These are phyloP conservation scores for Drosophila arawakana DNA, from an alignment of 1,140 invertebrate genomes.

Conservation along the genomic window DNA sequence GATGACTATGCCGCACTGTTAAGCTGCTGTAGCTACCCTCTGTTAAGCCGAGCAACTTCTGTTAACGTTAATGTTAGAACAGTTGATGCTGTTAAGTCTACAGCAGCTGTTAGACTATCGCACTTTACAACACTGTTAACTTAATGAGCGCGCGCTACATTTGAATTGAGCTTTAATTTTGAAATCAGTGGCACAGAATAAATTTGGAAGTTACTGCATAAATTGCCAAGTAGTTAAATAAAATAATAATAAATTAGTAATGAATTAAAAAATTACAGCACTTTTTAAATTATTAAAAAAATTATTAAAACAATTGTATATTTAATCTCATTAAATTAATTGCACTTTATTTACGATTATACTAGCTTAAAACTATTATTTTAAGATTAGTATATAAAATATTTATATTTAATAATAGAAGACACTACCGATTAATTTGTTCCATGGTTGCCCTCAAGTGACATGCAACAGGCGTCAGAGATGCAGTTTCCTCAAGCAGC, in stretches of 20 bases:
- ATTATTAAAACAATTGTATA: not conserved
- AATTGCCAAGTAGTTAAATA: no score
- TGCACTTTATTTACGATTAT: constrained; percentile 62
- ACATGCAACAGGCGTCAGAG: constrained; percentile 11
- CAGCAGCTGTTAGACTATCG: constrained; percentile 1
- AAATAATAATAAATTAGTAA: no score
- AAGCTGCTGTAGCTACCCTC: not conserved
- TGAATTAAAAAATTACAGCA: no score
- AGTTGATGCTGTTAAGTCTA: constrained; percentile 1
- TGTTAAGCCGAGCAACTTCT: not conserved
- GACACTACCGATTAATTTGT: constrained; percentile 61
- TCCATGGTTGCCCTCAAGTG: constrained; percentile 40
- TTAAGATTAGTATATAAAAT: not conserved
- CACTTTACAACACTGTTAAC: constrained; percentile 9
- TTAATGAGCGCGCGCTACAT: not conserved
- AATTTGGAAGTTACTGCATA: no score
- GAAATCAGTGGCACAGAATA: no score
- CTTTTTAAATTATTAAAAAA: no score
- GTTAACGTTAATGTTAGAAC: constrained; percentile 3
- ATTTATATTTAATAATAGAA: constrained; percentile 30
- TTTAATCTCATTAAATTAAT: constrained; percentile 46
- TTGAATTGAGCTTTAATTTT: not conserved
- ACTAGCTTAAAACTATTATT: constrained; percentile 7
- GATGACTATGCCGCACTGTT: not conserved
- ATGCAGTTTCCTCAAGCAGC: not conserved